Conservation (phyloP, 2,113 vertebrate genomes). For the Lagenorhynchus albirostris region DNA sequence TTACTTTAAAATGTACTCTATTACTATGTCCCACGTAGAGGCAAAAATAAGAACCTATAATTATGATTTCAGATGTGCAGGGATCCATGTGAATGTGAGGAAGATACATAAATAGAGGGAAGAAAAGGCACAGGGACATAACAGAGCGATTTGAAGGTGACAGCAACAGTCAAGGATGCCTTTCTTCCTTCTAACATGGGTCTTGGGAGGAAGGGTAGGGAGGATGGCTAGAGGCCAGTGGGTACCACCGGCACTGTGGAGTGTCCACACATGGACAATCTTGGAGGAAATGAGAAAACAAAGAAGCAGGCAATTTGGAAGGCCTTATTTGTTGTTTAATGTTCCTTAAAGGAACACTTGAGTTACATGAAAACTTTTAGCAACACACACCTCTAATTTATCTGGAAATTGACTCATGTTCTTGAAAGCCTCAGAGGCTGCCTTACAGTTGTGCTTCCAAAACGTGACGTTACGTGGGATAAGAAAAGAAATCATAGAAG, state of each 20-base stretch:
- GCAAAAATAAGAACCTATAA: background rate
- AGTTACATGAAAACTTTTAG: background rate
- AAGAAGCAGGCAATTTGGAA: background rate
- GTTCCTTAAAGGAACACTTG: background rate
- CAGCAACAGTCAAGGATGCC: background rate
- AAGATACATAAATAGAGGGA: background rate
- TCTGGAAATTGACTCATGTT: background rate
- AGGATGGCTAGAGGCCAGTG: background rate
- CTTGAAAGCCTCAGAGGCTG: background rate
- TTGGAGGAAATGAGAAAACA: background rate
- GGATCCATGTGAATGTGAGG: background rate
- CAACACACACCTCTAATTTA: background rate
- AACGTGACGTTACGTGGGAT: background rate
- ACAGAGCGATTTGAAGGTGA: background rate
- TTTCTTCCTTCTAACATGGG: background rate
- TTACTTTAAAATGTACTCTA: background rate
- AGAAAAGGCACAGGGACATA: background rate
- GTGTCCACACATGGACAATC: fast-evolving
- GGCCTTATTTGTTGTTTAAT: background rate
- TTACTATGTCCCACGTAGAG: background rate
- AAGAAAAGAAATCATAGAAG: background rate
- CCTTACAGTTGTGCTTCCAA: background rate
- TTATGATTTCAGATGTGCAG: background rate
- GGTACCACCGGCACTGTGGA: too few relatives aligned
- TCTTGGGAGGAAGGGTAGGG: background rate